Evolutionary conservation across 2,888 invertebrate genomes (phyloP), one percentile per base, ranked within the genome.

Genomic region (Morpho achilles): DNA sequence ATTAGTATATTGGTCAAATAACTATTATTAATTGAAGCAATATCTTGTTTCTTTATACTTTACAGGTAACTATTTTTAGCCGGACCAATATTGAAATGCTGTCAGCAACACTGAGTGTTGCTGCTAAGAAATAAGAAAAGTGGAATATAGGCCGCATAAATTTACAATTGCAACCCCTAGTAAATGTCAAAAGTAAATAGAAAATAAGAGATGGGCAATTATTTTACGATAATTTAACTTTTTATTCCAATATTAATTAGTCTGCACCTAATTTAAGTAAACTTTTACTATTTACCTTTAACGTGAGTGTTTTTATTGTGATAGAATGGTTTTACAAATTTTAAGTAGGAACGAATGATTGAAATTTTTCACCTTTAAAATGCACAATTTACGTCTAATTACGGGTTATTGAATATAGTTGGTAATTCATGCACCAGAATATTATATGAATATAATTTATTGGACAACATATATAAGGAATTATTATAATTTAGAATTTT

Each of bases 161-260:
- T 32, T 61, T 64, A 74, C 66, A 69, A 72, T 73, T 75, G 74
- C 79, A 83, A 80, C 63, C 72, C 62, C 59, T 57, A 65, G 68
- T 67, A 76, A 82, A 82, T 84, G 88, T 88, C 87, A 88, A 84
- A 86, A 84, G 81, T 81, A 85, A 86, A 84, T 84, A 84, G 74
- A 77, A 81, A 79, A 81, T 77, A 76, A 68, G 64, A 66, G 70
- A 65, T 63, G 58, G 22, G 63, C 55, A 62, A 64, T 72, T 73
- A 73, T 73, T 73, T 73, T 70, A 70, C 62, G 63, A 71, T 69
- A 70, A 63, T 65, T 63, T 68, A 66, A 69, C 68, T 64, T 66
- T 70, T 80, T 77, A 79, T 75, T 70, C 71, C 75, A 75, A 67
- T 74, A 75, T 74, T 77, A 73, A 74, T 67, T 70, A 71, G 67